Base-by-base conservation (phyloP, 2,797 vertebrate species). In the Anniella stebbinsi region DNA sequence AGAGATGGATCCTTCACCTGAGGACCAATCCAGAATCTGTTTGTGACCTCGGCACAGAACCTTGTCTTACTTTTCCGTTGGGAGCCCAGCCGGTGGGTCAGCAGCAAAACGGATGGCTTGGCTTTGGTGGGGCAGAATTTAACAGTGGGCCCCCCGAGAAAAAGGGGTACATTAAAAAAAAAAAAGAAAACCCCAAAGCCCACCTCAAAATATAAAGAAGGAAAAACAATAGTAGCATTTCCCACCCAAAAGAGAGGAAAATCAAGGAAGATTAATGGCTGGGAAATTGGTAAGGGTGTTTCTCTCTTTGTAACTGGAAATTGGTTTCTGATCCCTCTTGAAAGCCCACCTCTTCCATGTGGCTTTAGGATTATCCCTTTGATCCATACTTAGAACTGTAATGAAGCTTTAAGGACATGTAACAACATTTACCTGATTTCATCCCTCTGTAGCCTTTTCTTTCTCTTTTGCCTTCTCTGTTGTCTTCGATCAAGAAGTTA, bases 241-340 rank as follows among this genome's bases (percentile, higher is more conserved):
- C 28, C 36, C 18, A n/a, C n/a, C 10, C 30, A 77, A 45, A 45
- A 17, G 6, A 72, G n/a, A n/a, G 66, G 70, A 45, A 57, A 54
- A 57, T 33, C 18, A 69, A 28, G 2, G 70, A 63, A 41, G 38
- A 28, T 17, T 13, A 12, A 85, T 89, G 82, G 82, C 73, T 45
- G 88, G 73, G 66, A 89, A 85, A 70, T 15, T 85, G 80, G 88
- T 89, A 84, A 85, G 69, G 54, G 36, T 1, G 9, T 23, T 13
- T 41, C n/a, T 23, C 3, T 67, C 12, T 78, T 28, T 2, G 0
- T 38, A 86, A n/a, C 25, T 36, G 48, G 51, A 84, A 84, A 15
- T 38, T 17, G n/a, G 8, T 70, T 70, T 51, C 25, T 8, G 33
- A 86, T 21, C 28, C 54, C 51, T 86, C 36, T 33, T 18, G 8